phyloP scores from a whole-genome alignment of 2,797 vertebrate species.

The Distichodus sexfasciatus region DNA sequence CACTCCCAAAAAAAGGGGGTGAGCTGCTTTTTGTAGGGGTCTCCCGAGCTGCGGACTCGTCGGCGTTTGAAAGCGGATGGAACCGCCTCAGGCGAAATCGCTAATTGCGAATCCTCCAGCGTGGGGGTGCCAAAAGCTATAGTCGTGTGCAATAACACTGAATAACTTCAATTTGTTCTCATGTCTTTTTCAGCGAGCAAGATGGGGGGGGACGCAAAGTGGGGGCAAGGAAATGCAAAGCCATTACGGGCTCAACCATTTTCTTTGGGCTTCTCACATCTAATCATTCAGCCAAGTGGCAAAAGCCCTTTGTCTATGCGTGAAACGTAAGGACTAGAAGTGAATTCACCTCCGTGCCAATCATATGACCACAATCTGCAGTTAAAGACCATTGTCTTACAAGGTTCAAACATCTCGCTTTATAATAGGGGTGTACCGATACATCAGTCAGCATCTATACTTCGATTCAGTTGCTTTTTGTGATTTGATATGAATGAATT shows the following conservation, averaged over 20 bases:
- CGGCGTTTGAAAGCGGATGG: conserved; percentile 31
- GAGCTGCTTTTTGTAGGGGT: conserved; percentile 37
- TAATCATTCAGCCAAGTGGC: neutral
- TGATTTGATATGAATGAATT: too few relatives aligned
- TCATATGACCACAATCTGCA: neutral
- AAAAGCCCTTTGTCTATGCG: neutral
- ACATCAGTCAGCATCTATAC: too few relatives aligned
- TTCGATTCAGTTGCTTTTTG: too few relatives aligned
- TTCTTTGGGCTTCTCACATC: neutral
- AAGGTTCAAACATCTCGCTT: too few relatives aligned
- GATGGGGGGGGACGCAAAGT: neutral
- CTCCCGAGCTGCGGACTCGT: conserved; percentile 34
- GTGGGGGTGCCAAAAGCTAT: conserved; percentile 31
- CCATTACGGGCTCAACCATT: neutral
- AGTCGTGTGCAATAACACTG: conserved; percentile 14
- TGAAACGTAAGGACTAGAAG: neutral
- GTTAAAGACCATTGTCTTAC: too few relatives aligned
- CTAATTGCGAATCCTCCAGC: conserved; percentile 16
- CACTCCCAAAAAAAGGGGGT: conserved; percentile 19
- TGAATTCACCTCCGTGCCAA: neutral
- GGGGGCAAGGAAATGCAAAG: neutral
- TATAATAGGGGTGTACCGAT: too few relatives aligned
- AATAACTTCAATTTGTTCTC: conserved; percentile 23
- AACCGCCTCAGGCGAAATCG: conserved; percentile 33
- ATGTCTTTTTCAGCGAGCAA: conserved; percentile 6